Evolutionary conservation across 2,888 invertebrate species (phyloP), one percentile per base, ranked within the genome.

Genomic region (Brachynemurus nebulosus): DNA sequence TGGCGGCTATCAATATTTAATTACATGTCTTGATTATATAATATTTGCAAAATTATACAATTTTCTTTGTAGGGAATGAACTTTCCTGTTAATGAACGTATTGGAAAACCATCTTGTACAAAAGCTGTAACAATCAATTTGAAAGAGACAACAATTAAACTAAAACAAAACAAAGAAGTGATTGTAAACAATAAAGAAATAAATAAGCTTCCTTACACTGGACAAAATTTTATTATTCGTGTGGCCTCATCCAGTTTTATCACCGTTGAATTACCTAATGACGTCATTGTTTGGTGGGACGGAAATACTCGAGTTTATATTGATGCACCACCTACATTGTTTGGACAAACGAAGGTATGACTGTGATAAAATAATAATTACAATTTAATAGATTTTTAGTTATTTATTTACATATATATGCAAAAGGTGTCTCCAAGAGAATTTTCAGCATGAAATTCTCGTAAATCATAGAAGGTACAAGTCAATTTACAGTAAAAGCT

Each of bases 251-350:
- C 88, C 0, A 73, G 86, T 33, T 85, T 83, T 30, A 34, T 20
- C 63, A 43, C 65, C 71, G 84, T 83, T 5, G 78, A 80, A 59
- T 65, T 91, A 37, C 76, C 78, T 0, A 84, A 84, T 54, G 83
- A 80, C 35, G 66, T 86, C 3, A 77, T 80, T 50, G 59, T 93
- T 6, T 84, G 86, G 80, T 93, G 92, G 92, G 91, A 93, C 58
- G 89, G 90, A 17, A 73, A 78, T 42, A 85, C 86, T 0, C 70
- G 89, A 20, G 81, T 83, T 0, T 89, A 90, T 54, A 72, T 93
- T 9, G 85, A 88, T 57, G 81, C 86, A 0, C 84, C 85, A 0
- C 70, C 85, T 0, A 65, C 68, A 19, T 80, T 80, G 55, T 71
- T 75, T 49, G 81, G 72, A 48, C 69, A 76, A 56, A 83, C 83